Evolutionary conservation across 2,797 vertebrate genomes (phyloP).

Genomic region (Thripadectes ignobilis): DNA sequence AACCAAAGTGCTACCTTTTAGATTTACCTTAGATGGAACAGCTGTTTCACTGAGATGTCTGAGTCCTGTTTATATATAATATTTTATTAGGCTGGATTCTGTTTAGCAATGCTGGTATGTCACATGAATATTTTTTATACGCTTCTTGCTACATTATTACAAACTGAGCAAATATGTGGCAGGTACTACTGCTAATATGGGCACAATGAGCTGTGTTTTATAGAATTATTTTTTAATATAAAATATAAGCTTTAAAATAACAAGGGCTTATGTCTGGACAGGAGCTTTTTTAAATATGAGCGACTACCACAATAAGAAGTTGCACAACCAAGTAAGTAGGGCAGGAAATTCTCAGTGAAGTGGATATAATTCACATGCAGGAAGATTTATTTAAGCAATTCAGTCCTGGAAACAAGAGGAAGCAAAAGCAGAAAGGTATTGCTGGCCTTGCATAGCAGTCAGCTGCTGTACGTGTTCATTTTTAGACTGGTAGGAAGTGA

Average conservation of each 20-base stretch:
- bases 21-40: not conserved
- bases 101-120: not conserved
- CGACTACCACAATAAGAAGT: not conserved
- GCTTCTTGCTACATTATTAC: not conserved
- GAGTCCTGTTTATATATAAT: not conserved
- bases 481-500: not conserved
- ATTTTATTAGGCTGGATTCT: not conserved
- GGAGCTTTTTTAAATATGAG: slow-evolving; percentile 23
- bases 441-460: not conserved
- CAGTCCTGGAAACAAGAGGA: not conserved
- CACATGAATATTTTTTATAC: not conserved
- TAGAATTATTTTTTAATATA: not conserved
- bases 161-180: not conserved
- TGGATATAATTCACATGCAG: slow-evolving; percentile 27
- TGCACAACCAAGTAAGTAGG: slow-evolving; percentile 46
- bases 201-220: not conserved
- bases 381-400: slow-evolving; percentile 4
- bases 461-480: not conserved
- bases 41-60: not conserved
- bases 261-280: not conserved
- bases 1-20: not conserved
- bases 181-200: not conserved
- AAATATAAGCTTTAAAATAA: not conserved
- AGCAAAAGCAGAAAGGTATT: not conserved
- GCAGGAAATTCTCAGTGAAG: slow-evolving; percentile 57